Evolutionary conservation across 2,888 invertebrate genomes (phyloP).

Genomic region (Linnaemya vulpina): DNA sequence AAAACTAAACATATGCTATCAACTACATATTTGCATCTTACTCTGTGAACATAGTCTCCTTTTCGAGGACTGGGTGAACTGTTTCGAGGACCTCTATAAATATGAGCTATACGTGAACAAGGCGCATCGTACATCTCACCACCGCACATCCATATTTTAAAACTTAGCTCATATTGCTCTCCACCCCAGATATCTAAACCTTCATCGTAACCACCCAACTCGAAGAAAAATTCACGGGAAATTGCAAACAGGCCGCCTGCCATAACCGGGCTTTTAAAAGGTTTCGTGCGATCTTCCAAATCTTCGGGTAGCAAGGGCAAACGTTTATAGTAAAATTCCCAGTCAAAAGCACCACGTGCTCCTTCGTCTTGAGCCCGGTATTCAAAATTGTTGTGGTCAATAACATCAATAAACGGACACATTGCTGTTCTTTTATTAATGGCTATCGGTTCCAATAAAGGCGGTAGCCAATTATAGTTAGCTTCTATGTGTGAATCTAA

Average conservation of each 20-base stretch:
- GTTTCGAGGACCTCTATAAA: conserved; percentile 89
- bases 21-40: conserved; percentile 59
- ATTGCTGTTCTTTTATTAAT: conserved; percentile 92
- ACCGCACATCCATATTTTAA: conserved; percentile 99
- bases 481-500: conserved; percentile 96
- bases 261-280: conserved; percentile 94
- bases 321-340: conserved; percentile 99
- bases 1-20: not conserved
- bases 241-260: conserved; percentile 99
- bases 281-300: conserved; percentile 79
- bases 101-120: conserved; percentile 96
- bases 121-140: conserved; percentile 96
- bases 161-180: conserved; percentile 98
- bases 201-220: conserved; percentile 96
- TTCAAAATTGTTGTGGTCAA: conserved; percentile 94
- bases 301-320: conserved; percentile 86
- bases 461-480: conserved; percentile 96
- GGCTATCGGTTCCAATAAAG: conserved; percentile 95
- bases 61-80: conserved; percentile 96
- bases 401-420: conserved; percentile 98
- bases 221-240: conserved; percentile 96
- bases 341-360: conserved; percentile 97
- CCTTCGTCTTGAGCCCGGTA: conserved; percentile 98
- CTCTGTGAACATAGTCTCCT: conserved; percentile 91
- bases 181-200: conserved; percentile 99